A percentile compares a stretch with the other conserved stretches of the same genome.
Evolutionary conservation across 2,888 invertebrate species (phyloP).

Genomic region (Chrysolina oricalcia): DNA sequence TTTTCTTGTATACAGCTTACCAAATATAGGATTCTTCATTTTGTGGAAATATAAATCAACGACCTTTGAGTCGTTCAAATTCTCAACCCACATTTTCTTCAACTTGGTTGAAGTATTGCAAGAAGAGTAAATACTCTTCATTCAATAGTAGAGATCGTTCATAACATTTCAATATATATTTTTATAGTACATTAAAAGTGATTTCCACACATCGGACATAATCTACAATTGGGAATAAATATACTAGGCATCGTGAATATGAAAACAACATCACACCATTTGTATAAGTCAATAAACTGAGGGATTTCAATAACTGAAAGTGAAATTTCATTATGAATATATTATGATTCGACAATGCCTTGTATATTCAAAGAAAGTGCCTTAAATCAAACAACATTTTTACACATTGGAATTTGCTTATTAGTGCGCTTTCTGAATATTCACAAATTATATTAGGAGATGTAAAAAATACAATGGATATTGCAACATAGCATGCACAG

Average conservation of each 20-base stretch:
- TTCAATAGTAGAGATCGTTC: not conserved
- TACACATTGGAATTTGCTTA: not conserved
- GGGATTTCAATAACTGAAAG: too few species aligned
- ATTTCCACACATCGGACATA: not conserved
- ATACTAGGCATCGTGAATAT: not conserved
- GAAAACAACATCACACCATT: not conserved
- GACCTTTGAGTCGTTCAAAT: not conserved
- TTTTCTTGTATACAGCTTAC: slow-evolving; percentile 59
- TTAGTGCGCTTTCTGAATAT: slow-evolving; percentile 3
- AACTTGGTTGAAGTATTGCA: not conserved
- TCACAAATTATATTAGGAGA: slow-evolving; percentile 2
- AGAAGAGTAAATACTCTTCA: too few species aligned
- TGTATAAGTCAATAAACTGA: not conserved
- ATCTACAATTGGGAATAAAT: not conserved
- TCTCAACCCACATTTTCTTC: not conserved
- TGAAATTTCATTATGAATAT: too few species aligned
- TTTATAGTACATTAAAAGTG: not conserved
- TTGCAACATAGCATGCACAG: not conserved
- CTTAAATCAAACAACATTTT: not conserved
- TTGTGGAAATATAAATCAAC: slow-evolving; percentile 18
- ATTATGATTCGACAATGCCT: not conserved
- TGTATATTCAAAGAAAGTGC: slow-evolving; percentile 14
- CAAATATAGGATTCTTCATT: slow-evolving; percentile 56
- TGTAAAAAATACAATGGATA: slow-evolving; percentile 16
- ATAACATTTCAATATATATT: not conserved